These are phyloP conservation scores for Eumeta japonica DNA, from an alignment of 1,140 invertebrate species.

Conservation along the genomic window DNA sequence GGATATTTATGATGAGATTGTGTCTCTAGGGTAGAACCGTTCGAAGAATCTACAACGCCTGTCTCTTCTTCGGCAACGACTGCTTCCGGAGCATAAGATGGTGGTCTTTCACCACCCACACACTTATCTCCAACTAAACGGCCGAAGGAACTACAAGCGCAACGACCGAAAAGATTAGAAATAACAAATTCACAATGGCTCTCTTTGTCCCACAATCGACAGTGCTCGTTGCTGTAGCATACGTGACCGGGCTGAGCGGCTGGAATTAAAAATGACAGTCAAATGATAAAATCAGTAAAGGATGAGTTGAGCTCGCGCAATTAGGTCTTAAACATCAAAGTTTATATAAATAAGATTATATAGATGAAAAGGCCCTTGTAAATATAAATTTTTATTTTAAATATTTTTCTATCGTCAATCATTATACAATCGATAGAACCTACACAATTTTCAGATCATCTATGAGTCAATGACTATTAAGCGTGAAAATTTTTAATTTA, in stretches of 20 bases:
- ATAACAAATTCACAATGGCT: constrained; percentile 87
- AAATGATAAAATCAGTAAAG: too few species aligned
- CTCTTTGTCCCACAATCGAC: constrained; percentile 75
- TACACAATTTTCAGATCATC: too few species aligned
- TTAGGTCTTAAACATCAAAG: too few species aligned
- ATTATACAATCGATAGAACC: too few species aligned
- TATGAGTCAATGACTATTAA: too few species aligned
- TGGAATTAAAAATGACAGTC: constrained; percentile 60
- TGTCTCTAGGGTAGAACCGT: constrained; percentile 14
- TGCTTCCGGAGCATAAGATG: constrained; percentile 41
- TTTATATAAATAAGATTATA: too few species aligned
- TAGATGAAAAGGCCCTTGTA: too few species aligned
- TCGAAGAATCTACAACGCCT: constrained; percentile 18
- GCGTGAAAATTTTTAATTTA: too few species aligned
- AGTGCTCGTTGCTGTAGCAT: constrained; percentile 88
- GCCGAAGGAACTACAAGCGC: constrained; percentile 73
- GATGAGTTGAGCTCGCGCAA: too few species aligned
- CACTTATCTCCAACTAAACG: constrained; percentile 67
- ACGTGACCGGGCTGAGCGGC: constrained; percentile 82
- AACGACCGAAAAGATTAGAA: constrained; percentile 83
- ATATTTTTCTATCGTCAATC: too few species aligned
- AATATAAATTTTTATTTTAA: too few species aligned
- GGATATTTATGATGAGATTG: constrained; percentile 11
- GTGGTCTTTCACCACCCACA: constrained; percentile 41
- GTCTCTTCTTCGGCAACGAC: constrained; percentile 35